Evolutionary conservation across 2,113 vertebrate species (phyloP).

Genomic region (Poeciliopsis prolifica): DNA sequence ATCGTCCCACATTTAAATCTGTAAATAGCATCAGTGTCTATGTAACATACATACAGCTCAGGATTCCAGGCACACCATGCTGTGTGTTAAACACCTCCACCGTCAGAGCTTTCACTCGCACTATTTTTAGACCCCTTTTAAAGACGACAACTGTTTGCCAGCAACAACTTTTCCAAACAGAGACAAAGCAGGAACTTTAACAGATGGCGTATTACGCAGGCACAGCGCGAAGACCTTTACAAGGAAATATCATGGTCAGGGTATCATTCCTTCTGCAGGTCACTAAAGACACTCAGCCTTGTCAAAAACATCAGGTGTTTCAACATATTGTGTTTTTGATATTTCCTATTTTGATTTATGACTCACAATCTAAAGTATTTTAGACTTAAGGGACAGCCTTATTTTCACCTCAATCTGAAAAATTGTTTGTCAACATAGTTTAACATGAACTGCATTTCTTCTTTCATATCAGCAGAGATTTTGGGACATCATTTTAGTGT

Average conservation of each 20-base stretch:
- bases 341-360: not conserved
- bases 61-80: slow-evolving; percentile 7
- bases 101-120: slow-evolving; percentile 7
- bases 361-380: no score
- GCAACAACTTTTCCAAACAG: not conserved
- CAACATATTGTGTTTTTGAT: not conserved
- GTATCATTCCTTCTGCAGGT: not conserved
- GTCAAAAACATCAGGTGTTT: not conserved
- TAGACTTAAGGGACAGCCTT: no score
- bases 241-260: not conserved
- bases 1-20: not conserved
- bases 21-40: slow-evolving; percentile 7
- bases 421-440: not conserved
- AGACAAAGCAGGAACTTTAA: slow-evolving; percentile 12
- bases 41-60: not conserved
- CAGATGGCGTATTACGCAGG: not conserved
- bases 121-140: slow-evolving; percentile 40
- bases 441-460: not conserved
- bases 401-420: not conserved
- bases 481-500: no score
- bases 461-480: no score
- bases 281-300: not conserved
- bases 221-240: not conserved
- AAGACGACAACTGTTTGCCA: slow-evolving; percentile 14
- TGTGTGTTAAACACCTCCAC: slow-evolving; percentile 10